Conservation (phyloP, 2,113 vertebrate species). For the Myrmecophaga tridactyla region DNA sequence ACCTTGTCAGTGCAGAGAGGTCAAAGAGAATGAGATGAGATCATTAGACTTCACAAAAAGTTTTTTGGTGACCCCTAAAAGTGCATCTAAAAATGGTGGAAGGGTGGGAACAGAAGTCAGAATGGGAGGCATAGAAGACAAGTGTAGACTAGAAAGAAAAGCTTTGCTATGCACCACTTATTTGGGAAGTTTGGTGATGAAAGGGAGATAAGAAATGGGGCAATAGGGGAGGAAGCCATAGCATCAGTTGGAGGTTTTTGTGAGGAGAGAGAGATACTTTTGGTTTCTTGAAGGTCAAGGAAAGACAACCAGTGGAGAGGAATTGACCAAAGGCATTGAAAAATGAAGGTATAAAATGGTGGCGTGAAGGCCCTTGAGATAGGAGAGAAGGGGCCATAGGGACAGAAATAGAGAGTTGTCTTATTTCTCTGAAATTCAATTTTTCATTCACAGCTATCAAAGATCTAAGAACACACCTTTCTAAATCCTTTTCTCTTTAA, state of each 20-base stretch:
- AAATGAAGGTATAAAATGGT: not conserved
- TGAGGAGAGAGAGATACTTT: not conserved
- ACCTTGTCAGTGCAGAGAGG: not conserved
- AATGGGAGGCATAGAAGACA: not conserved
- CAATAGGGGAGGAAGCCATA: not conserved
- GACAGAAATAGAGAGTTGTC: not conserved
- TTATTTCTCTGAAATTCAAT: not conserved
- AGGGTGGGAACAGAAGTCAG: not conserved
- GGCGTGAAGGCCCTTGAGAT: not conserved
- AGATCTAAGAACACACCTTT: not conserved
- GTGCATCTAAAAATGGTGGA: not conserved
- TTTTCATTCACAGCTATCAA: not conserved
- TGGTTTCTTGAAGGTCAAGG: not conserved
- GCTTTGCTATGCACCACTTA: not conserved
- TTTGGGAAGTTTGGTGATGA: not conserved
- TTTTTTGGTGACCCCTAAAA: not conserved
- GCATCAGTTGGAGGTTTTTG: not conserved
- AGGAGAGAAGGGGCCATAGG: not conserved
- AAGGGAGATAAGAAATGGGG: not conserved
- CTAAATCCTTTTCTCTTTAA: not conserved
- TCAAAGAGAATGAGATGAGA: not conserved
- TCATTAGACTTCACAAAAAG: not conserved
- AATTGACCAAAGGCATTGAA: not conserved
- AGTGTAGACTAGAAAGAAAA: not conserved
- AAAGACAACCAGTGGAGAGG: slow-evolving; percentile 18